These are phyloP conservation scores for Eleutherodactylus coqui DNA, from an alignment of 2,797 vertebrate species.

Conservation along the genomic window DNA sequence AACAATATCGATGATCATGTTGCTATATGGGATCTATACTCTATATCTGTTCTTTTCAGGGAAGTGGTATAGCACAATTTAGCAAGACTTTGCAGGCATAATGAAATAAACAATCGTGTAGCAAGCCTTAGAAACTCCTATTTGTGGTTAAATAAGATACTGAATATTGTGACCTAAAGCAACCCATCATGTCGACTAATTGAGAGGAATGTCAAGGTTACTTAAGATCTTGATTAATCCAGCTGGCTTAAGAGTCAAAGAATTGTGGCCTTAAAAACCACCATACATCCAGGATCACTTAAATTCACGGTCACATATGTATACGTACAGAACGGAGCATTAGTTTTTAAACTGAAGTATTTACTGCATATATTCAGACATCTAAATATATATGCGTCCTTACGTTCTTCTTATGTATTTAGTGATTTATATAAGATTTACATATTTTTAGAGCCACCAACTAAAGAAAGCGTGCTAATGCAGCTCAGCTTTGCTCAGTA, in stretches of 20 bases:
- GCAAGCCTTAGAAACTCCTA: neutral
- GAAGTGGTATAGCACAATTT: neutral
- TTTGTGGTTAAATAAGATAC: slow-evolving; percentile 39
- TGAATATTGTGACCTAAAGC: slow-evolving; percentile 37
- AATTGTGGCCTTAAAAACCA: slow-evolving; percentile 35
- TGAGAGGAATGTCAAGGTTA: slow-evolving; percentile 48
- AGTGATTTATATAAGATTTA: neutral
- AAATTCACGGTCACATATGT: neutral
- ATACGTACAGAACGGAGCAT: neutral
- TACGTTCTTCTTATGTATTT: neutral
- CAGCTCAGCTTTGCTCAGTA: slow-evolving; percentile 37
- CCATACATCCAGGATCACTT: slow-evolving; percentile 10
- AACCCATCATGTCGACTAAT: slow-evolving; percentile 44
- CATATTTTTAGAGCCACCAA: slow-evolving; percentile 9
- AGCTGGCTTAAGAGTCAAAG: slow-evolving; percentile 15
- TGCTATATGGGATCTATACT: too few relatives aligned
- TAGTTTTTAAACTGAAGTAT: neutral
- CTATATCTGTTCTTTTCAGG: too few relatives aligned
- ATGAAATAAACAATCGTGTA: slow-evolving; percentile 16
- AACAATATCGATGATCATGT: slow-evolving; percentile 8
- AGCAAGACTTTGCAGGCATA: neutral
- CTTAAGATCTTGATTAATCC: slow-evolving; percentile 51
- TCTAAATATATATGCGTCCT: neutral
- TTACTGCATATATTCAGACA: neutral
- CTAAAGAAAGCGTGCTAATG: slow-evolving; percentile 20